These are phyloP conservation scores for Pammene aurita DNA, from an alignment of 2,888 invertebrate genomes.

Conservation along the genomic window DNA sequence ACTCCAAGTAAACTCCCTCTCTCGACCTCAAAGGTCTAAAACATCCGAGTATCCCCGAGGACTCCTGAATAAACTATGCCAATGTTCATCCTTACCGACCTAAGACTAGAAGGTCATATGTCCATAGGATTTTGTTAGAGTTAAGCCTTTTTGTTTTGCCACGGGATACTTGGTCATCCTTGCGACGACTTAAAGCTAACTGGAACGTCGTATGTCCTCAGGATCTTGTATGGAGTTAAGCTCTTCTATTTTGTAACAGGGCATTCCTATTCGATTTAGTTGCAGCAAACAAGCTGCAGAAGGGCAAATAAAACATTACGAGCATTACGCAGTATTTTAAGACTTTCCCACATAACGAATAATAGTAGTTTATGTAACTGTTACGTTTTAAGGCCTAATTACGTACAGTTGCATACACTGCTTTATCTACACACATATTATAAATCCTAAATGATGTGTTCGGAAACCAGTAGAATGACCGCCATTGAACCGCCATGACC, in stretches of 20 bases:
- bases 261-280: slow-evolving; percentile 8
- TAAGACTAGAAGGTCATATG: neutral
- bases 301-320: neutral
- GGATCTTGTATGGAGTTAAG: neutral
- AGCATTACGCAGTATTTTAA: neutral
- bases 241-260: neutral
- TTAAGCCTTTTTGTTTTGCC: no score
- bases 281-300: slow-evolving; percentile 16
- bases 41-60: neutral
- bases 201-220: neutral
- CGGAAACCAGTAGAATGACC: no score
- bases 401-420: no score
- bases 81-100: slow-evolving; percentile 12
- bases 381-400: no score
- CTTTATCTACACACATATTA: no score
- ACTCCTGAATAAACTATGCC: slow-evolving; percentile 22
- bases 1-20: slow-evolving; percentile 2
- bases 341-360: no score
- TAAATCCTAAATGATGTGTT: no score
- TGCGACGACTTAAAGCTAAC: no score
- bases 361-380: no score
- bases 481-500: no score
- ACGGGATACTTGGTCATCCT: no score
- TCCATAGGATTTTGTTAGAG: no score
- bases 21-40: neutral